Base-by-base conservation (phyloP, 2,113 vertebrate species). In the Hepsetus odoe region DNA sequence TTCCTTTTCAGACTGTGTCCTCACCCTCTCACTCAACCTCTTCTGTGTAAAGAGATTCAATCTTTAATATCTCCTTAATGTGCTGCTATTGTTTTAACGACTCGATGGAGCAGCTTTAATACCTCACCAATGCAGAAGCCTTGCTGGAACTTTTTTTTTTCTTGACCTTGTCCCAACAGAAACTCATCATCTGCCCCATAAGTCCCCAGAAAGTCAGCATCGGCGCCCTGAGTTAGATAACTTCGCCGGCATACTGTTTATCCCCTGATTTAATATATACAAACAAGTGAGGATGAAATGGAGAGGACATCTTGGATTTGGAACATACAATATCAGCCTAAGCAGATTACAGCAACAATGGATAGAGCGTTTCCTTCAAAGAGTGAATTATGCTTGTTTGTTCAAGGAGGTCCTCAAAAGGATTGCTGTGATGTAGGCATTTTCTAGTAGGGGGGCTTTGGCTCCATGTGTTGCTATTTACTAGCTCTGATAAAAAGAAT, bases 51-150 rank as follows among this genome's bases (percentile, higher is more conserved):
- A 62, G 61, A 65, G 61, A 38, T 65, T 65, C 24, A 10, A 65
- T 65, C 61, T 65, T 44, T 72, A 56, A 55, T 55, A n/a, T 72
- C 46, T n/a, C 16, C 69, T 56, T 72, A 33, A 72, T 55, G 46
- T 56, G 69, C 46, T 72, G 30, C 30, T 20, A 35, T 56, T 71
- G 46, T 30, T 53, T 71, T 33, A 51, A 71, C n/a, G 68, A 53
- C 32, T 28, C 33, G 49, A 49, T 26, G 20, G 32, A 53, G 68
- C 14, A n/a, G 33, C 20, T 71, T 71, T 42, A 53, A 51, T 53
- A 53, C 22, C 33, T 38, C 35, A 22, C 32, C 42, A 55, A 33
- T 8, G 35, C 20, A 4, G 51, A 14, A 55, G 33, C 69, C 8
- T 0, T 8, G 69, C 38, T 68, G 38, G 26, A 26, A 38, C 64